Conservation (phyloP, 2,888 invertebrate species). For the Perizoma flavofasciatum region DNA sequence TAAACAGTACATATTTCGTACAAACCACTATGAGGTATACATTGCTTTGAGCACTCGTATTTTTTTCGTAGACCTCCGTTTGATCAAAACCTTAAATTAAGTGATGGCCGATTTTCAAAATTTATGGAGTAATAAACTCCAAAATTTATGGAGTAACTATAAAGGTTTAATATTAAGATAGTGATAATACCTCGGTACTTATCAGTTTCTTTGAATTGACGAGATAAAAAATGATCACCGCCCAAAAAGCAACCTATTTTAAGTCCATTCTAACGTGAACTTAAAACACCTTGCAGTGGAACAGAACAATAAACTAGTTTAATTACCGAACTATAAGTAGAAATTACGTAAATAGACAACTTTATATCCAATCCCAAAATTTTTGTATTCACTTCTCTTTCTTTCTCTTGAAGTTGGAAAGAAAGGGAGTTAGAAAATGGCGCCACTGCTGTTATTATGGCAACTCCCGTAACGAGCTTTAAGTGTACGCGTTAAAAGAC, state of each 20-base stretch:
- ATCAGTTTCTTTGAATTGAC: slow-evolving; percentile 19
- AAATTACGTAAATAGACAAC: slow-evolving; percentile 52
- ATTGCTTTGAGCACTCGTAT: too few species aligned
- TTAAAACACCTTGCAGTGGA: slow-evolving; percentile 37
- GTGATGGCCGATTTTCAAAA: too few species aligned
- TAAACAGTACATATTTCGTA: too few species aligned
- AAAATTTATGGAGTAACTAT: too few species aligned
- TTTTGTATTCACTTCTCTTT: slow-evolving; percentile 51
- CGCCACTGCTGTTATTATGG: slow-evolving; percentile 36
- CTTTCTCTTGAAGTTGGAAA: slow-evolving; percentile 41
- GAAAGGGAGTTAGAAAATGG: slow-evolving; percentile 44
- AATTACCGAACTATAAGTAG: slow-evolving; percentile 53
- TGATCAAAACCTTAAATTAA: too few species aligned
- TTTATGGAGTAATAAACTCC: too few species aligned
- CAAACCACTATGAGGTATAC: too few species aligned
- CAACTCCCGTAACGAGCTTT: slow-evolving; percentile 30
- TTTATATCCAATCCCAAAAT: slow-evolving; percentile 48
- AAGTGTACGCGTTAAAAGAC: slow-evolving; percentile 41
- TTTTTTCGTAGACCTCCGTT: too few species aligned
- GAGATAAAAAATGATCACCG: slow-evolving; percentile 17
- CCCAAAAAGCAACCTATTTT: slow-evolving; percentile 29
- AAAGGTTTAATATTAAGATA: too few species aligned
- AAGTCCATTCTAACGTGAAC: slow-evolving; percentile 28
- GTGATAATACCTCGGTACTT: neutral
- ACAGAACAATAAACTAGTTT: slow-evolving; percentile 46